Evolutionary conservation across 2,797 vertebrate genomes (phyloP).

Genomic region (Orientallactaga sibirica): DNA sequence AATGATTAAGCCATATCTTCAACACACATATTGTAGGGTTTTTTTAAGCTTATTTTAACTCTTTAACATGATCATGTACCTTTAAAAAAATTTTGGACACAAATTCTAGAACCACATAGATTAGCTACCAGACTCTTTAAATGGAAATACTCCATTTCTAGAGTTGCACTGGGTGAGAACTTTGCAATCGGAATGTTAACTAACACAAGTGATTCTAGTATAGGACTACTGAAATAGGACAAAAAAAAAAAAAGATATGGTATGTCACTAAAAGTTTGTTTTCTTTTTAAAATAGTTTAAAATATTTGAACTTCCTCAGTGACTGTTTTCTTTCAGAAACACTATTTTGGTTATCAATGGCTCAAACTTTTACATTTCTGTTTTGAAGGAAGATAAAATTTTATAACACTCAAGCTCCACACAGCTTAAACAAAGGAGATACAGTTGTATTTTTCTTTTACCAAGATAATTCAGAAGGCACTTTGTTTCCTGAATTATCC

Average conservation of each 20-base stretch:
- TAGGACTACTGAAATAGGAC: background rate
- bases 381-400: conserved; percentile 27
- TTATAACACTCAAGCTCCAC: background rate
- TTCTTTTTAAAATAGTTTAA: background rate
- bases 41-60: background rate
- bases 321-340: background rate
- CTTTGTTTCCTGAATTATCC: background rate
- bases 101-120: background rate
- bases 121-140: background rate
- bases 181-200: conserved; percentile 1
- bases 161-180: background rate
- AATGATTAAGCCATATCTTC: too few relatives aligned
- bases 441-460: background rate
- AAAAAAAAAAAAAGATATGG: background rate
- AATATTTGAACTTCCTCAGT: background rate
- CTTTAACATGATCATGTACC: background rate
- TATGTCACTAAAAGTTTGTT: background rate
- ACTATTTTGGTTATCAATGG: background rate
- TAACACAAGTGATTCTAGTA: background rate
- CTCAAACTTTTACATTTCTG: conserved; percentile 21
- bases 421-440: background rate
- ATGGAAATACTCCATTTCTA: background rate
- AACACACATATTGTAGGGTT: too few relatives aligned
- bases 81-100: background rate
- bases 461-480: background rate